phyloP scores from a whole-genome alignment of 2,113 vertebrate species.

The Pampusana beccarii region DNA sequence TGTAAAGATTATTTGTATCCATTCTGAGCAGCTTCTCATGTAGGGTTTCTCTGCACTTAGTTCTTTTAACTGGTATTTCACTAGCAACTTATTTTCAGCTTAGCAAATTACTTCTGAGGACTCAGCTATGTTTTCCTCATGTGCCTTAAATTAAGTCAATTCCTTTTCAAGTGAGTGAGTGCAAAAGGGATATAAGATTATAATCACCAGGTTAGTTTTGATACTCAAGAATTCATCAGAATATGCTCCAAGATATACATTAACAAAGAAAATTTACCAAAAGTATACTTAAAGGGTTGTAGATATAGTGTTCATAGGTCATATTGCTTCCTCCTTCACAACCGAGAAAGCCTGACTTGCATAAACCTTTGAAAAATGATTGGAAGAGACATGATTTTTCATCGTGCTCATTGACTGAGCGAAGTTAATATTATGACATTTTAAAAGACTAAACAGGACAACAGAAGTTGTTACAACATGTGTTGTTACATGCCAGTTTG shows the following conservation, averaged over 20 bases:
- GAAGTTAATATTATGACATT: neutral
- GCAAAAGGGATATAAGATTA: neutral
- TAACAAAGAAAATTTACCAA: neutral
- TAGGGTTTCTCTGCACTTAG: neutral
- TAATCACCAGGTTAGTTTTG: neutral
- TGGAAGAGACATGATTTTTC: neutral
- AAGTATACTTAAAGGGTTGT: neutral
- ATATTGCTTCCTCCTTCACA: neutral
- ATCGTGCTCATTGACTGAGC: neutral
- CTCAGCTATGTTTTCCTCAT: neutral
- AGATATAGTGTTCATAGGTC: neutral
- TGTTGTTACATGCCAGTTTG: neutral
- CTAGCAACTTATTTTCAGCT: neutral
- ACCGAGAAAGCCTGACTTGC: neutral
- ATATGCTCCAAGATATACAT: neutral
- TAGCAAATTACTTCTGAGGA: neutral
- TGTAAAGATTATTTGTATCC: slow-evolving; percentile 13
- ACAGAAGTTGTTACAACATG: neutral
- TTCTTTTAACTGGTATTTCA: neutral
- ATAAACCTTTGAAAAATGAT: neutral
- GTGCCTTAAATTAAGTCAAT: neutral
- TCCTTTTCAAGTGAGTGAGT: neutral
- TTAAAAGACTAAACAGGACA: neutral
- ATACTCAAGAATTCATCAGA: neutral
- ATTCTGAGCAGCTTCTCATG: neutral